Evolutionary conservation across 1,140 invertebrate species (phyloP), one percentile per base, ranked within the genome.

Genomic region (Drosophila setifemur): DNA sequence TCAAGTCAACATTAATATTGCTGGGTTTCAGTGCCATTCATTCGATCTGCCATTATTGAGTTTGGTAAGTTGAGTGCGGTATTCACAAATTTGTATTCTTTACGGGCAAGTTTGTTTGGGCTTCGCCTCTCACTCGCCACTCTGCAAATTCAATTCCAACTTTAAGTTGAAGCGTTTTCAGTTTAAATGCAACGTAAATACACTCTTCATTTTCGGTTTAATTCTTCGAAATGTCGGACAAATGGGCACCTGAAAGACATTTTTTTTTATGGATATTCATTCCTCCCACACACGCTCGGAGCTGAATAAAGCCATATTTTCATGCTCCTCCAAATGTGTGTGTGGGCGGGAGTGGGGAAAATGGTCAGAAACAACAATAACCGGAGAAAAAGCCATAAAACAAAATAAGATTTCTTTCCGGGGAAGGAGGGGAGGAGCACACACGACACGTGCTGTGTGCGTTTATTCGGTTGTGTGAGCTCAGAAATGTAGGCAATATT

Each of bases 221-320:
- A 39, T 26, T 61, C 42, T 18, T 40, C 29, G 26, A 35, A 64
- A 49, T 64, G 31, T 48, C 19, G 57, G 49, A 37, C 35, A 58
- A 79, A 58, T 63, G 54, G 57, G 55, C 68, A 57, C 63, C 16
- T 42, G 47, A 71, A 50, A 68, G 55, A 60, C 48, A 73, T 76
- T 77, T 70, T 82, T 76, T 77, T 70, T 82, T 79, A 79, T 70
- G 69, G 57, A 42, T 57, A 53, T 37, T 35, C 16, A 53, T 37
- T 35, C 16, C 14, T 21, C 33, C 60, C 19, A 37, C 11, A 37
- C 19, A 21, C n/a, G 47, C 25, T 42, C 16, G 33, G 63, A 28
- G 23, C 23, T 14, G 23, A 54, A 35, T 31, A 55, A 75, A 68
- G 52, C 55, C 58, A 58, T 79, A 44, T 63, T 73, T 79, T 69